Conservation (phyloP, 2,113 vertebrate species). For the Pao palembangensis region DNA sequence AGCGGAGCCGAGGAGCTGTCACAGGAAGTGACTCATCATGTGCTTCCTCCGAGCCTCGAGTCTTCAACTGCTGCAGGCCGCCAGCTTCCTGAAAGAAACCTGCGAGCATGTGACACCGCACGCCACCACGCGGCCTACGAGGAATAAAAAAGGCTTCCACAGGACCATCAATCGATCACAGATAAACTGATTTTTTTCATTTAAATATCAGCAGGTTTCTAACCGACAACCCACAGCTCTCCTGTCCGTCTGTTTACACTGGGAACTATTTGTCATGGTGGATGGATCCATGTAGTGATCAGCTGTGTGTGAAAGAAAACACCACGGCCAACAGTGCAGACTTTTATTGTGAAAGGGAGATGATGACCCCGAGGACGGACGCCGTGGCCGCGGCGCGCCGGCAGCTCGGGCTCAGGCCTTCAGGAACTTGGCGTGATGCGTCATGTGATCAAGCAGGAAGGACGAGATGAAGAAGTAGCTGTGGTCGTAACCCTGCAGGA, state of each 20-base stretch:
- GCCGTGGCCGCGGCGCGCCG: no score
- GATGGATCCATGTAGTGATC: no score
- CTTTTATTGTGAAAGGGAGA: not conserved
- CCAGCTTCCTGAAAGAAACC: conserved; percentile 42
- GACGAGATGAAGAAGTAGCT: conserved; percentile 95
- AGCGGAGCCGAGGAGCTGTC: conserved; percentile 17
- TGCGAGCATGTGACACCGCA: no score
- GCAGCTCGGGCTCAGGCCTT: conserved; percentile 78
- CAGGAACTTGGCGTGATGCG: conserved; percentile 93
- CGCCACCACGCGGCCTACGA: no score
- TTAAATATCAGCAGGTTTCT: no score
- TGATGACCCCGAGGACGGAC: not conserved
- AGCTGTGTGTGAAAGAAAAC: not conserved
- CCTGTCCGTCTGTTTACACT: no score
- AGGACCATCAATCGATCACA: no score
- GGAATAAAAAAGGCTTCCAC: no score
- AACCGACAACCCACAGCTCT: no score
- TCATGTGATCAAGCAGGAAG: conserved; percentile 91
- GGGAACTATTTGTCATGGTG: no score
- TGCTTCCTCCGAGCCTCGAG: conserved; percentile 39
- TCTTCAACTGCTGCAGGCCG: conserved; percentile 32
- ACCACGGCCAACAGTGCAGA: not conserved
- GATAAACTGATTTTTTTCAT: no score
- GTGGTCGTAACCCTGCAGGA: conserved; percentile 90
- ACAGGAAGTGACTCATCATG: conserved; percentile 64